Base-by-base conservation (phyloP, 1,140 invertebrate genomes). In the Samia ricini region DNA sequence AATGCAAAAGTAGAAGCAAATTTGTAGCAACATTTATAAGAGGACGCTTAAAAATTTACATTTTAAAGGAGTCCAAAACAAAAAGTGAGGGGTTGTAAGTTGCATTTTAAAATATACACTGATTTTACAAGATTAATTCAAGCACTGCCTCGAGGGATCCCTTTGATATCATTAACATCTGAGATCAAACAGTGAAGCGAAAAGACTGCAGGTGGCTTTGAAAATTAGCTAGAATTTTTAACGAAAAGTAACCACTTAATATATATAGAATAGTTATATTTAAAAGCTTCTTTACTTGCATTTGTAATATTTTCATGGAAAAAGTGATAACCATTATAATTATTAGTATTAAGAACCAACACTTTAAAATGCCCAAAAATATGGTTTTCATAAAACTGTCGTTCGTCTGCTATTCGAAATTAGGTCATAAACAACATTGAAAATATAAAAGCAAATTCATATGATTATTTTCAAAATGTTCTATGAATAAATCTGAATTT, bases 81-180 rank as follows among this genome's bases (percentile, higher is more conserved):
- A 75, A 70, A 71, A 68, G 64, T 61, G 72, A n/a, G n/a, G 76
- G 75, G 72, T 73, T 73, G 72, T 61, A 67, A 74, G 74, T 78
- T 78, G 69, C 69, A 78, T 74, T 69, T 78, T 72, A 75, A 76
- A 78, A 52, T 75, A 77, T 74, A 77, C 75, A 71, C 66, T 69
- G 67, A 69, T 74, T 76, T 71, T 68, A 80, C 64, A 64, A 77
- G 75, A 80, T 77, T 77, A 79, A 65, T 69, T 67, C 61, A 69
- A 68, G 63, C 57, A 68, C 61, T 60, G 67, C 74, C 68, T 70
- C 33, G 33, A 52, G 64, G 73, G 73, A 51, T 62, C 48, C 64
- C 76, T 81, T 78, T 74, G 76, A 78, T 77, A 81, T 78, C 66
- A 73, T 62, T 68, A 70, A 65, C 72, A 73, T 71, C 68, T 60